phyloP scores from a whole-genome alignment of 1,140 invertebrate genomes.

The Ylistrum balloti region DNA sequence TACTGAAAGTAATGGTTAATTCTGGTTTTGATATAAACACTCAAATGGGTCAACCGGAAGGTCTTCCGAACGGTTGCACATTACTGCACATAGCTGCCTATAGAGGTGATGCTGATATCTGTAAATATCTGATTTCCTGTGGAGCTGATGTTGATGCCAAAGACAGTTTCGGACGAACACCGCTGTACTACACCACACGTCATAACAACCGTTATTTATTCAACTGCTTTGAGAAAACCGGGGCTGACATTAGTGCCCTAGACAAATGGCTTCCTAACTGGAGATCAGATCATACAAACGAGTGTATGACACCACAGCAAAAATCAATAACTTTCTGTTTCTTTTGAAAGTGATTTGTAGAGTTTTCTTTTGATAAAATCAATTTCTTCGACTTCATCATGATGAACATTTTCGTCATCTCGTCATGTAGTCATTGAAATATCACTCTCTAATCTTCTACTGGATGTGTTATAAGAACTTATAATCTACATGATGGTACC shows the following conservation, averaged over 20 bases:
- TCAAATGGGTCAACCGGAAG: conserved; percentile 73
- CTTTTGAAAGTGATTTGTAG: conserved; percentile 43
- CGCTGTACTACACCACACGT: conserved; percentile 67
- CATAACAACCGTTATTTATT: conserved; percentile 54
- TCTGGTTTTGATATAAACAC: conserved; percentile 70
- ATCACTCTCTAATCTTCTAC: too few species aligned
- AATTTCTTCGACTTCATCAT: too few species aligned
- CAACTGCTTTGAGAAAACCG: conserved; percentile 63
- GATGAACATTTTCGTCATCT: too few species aligned
- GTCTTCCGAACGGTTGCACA: conserved; percentile 67
- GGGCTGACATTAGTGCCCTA: conserved; percentile 58
- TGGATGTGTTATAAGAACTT: too few species aligned
- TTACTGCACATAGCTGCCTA: conserved; percentile 71
- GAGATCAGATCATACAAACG: background rate
- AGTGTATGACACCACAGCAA: conserved; percentile 64
- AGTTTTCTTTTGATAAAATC: too few species aligned
- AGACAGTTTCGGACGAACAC: conserved; percentile 67
- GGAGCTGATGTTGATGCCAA: conserved; percentile 65
- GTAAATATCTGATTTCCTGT: conserved; percentile 68
- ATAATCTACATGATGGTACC: too few species aligned
- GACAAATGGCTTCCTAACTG: conserved; percentile 43
- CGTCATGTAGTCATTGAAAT: too few species aligned
- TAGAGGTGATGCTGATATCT: conserved; percentile 67
- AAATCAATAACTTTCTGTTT: conserved; percentile 64
- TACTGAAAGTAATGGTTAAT: conserved; percentile 72